phyloP scores from a whole-genome alignment of 2,113 vertebrate genomes.

The Myotis brandtii region DNA sequence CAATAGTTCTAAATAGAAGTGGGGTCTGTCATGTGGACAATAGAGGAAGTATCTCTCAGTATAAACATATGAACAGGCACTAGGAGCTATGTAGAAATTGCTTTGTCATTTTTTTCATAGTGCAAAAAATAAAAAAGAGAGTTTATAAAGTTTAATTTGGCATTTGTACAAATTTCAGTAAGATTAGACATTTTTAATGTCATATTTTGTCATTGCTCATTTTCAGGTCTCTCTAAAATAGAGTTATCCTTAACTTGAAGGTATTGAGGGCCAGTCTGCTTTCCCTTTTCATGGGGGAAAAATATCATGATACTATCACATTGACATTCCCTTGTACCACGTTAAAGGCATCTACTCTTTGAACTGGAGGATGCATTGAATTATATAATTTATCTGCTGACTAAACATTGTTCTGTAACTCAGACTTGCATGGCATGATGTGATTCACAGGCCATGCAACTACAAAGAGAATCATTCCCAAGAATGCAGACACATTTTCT shows the following conservation, averaged over 20 bases:
- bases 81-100: background rate
- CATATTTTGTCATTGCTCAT: background rate
- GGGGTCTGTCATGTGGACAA: background rate
- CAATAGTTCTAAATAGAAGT: background rate
- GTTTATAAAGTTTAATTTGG: slow-evolving; percentile 1
- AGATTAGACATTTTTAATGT: background rate
- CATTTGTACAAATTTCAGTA: background rate
- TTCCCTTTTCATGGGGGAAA: background rate
- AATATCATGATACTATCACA: background rate
- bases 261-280: background rate
- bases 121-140: background rate
- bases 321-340: background rate
- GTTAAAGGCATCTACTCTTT: background rate
- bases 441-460: background rate
- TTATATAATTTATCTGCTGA: background rate
- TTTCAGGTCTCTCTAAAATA: background rate
- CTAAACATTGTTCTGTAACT: background rate
- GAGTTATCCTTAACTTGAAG: background rate
- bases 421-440: background rate
- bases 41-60: background rate
- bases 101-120: background rate
- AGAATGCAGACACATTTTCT: background rate
- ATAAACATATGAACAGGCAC: background rate
- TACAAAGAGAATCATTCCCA: background rate
- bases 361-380: background rate